Conservation (phyloP, 2,888 invertebrate genomes). For the Eutolmus rufibarbis region DNA sequence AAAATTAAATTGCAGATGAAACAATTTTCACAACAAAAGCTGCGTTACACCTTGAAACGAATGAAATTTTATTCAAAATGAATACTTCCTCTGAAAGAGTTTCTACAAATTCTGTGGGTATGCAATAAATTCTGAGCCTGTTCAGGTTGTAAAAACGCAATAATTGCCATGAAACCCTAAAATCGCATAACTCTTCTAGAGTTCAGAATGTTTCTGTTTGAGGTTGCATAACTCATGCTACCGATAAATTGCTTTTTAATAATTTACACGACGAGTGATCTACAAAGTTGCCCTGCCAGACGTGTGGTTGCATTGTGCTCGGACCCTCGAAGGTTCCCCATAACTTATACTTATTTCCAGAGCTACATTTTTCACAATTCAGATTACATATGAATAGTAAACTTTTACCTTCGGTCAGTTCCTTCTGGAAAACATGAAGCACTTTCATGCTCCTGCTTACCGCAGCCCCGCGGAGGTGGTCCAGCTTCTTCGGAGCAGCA, state of each 20-base stretch:
- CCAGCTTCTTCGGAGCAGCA: not conserved
- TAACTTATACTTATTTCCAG: not conserved
- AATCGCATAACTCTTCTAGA: not conserved
- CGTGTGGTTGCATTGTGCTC: not conserved
- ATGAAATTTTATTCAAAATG: not conserved
- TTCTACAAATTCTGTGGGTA: not conserved
- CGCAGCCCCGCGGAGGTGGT: not conserved
- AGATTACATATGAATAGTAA: not conserved
- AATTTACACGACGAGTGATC: not conserved
- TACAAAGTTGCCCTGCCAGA: not conserved
- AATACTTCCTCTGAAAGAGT: not conserved
- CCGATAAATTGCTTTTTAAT: slow-evolving; percentile 3
- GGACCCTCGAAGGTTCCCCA: not conserved
- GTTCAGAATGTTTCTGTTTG: not conserved
- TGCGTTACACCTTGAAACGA: not conserved
- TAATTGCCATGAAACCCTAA: not conserved
- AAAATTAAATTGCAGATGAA: not conserved
- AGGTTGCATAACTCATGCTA: not conserved
- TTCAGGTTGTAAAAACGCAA: not conserved
- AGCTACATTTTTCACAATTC: not conserved
- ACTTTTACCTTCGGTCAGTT: not conserved
- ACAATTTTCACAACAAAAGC: not conserved
- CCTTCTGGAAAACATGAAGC: not conserved
- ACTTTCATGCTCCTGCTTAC: not conserved
- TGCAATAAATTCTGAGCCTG: not conserved